Evolutionary conservation across 2,888 invertebrate genomes (phyloP).

Genomic region (Drosophila birchii): DNA sequence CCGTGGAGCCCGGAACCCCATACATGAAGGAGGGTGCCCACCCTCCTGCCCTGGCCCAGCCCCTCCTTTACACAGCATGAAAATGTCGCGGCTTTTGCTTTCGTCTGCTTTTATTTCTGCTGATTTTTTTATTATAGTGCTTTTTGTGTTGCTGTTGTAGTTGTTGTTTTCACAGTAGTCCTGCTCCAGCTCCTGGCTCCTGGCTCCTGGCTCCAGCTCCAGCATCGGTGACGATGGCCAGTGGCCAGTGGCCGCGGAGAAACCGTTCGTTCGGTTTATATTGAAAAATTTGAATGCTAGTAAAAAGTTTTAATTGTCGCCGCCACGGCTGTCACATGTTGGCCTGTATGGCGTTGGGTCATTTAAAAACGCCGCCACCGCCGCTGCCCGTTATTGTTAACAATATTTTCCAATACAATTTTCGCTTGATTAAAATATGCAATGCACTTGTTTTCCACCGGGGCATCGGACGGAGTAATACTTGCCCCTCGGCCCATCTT

Average conservation of each 20-base stretch:
- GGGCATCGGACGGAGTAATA: constrained; percentile 16
- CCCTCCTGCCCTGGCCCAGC: not conserved
- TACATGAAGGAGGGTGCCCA: not conserved
- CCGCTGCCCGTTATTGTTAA: constrained; percentile 74
- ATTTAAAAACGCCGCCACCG: constrained; percentile 67
- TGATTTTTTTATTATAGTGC: constrained; percentile 39
- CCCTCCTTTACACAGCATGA: constrained; percentile 68
- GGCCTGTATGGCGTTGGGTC: constrained; percentile 47
- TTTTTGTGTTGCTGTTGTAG: constrained; percentile 49
- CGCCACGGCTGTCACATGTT: constrained; percentile 46
- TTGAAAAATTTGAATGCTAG: constrained; percentile 80
- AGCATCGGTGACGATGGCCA: not conserved
- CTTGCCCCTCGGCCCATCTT: constrained; percentile 12
- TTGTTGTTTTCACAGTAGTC: constrained; percentile 22
- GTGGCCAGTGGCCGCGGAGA: constrained; percentile 28
- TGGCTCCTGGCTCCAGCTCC: not conserved
- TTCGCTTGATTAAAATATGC: constrained; percentile 78
- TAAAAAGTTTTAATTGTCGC: constrained; percentile 79
- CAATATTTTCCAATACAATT: constrained; percentile 78
- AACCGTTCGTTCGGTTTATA: constrained; percentile 68
- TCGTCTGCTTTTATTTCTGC: constrained; percentile 48
- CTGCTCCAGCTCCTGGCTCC: not conserved
- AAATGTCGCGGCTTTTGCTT: constrained; percentile 74
- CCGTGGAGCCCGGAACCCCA: constrained; percentile 13
- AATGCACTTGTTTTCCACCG: constrained; percentile 73